Base-by-base conservation (phyloP, 2,888 invertebrate species). In the Bellardia pandia region DNA sequence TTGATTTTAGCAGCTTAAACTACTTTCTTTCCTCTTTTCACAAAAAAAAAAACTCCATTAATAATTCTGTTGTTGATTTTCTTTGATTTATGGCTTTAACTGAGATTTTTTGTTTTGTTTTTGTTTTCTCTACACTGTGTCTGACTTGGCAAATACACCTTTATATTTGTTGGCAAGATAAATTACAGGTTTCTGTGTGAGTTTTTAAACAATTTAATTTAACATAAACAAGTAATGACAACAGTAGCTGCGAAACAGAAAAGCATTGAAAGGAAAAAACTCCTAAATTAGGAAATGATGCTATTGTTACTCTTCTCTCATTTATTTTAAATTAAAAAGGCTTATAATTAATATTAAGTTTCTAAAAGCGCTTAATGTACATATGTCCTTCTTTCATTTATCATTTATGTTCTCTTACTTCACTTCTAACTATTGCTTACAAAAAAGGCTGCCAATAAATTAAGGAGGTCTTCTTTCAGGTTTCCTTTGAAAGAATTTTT, bases 11-110 rank as follows among this genome's bases (percentile, higher is more conserved):
- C 45, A 45, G 45, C 16, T 66, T 42, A 9, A 23, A 4, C 11
- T 5, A 23, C 5, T 6, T 37, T 37, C 9, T 23, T 66, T 45
- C 23, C 45, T 66, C 42, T 45, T 37, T 42, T 2, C 23, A 23
- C 23, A 23, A 23, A 23, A 9, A 2, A 16, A 11, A 42, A 9
- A 45, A 45, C 23, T 23, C 4, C 9, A 23, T 66, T 14, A 16
- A 23, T 71, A 37, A 5, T 13, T 16, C 37, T 56, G 56, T 37
- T n/a, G 42, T 74, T 58, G 45, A 58, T 14, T 45, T 74, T 74
- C 40, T 56, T 74, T 74, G 74, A 45, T 74, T 58, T 60, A 74
- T 45, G 45, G 33, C 48, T 75, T 75, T 37, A 48, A 62, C 60
- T 60, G 58, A 2, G 16, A 74, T 45, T 45, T 33, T n/a, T 33